Evolutionary conservation across 2,113 vertebrate species (phyloP).

Genomic region (Gobius niger): DNA sequence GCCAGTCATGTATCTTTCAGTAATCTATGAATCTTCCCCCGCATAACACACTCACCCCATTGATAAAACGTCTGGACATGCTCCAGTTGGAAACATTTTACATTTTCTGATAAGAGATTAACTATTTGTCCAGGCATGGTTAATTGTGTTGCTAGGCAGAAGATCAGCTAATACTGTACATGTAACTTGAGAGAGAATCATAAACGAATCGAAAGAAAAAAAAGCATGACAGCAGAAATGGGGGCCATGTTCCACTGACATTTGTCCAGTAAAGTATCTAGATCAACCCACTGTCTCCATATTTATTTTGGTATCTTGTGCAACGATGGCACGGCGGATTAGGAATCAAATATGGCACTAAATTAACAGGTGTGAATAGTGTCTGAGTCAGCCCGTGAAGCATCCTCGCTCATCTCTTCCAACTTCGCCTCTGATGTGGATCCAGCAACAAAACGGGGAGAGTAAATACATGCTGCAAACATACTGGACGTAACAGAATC

Average conservation of each 20-base stretch:
- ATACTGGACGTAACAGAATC: slow-evolving; percentile 64
- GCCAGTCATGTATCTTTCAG: no score
- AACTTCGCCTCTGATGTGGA: slow-evolving; percentile 57
- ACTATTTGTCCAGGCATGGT: no score
- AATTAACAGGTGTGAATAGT: slow-evolving; percentile 71
- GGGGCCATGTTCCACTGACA: slow-evolving; percentile 22
- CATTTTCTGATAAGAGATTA: no score
- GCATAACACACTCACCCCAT: no score
- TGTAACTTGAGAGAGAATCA: not conserved
- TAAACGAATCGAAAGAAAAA: not conserved
- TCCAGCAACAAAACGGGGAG: slow-evolving; percentile 62
- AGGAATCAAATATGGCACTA: slow-evolving; percentile 66
- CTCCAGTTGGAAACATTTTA: no score
- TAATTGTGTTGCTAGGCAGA: no score
- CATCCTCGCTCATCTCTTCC: slow-evolving; percentile 56
- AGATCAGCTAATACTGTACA: no score
- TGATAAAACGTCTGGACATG: no score
- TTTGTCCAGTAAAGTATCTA: slow-evolving; percentile 50
- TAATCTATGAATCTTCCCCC: no score
- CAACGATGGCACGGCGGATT: slow-evolving; percentile 63
- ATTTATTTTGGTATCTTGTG: slow-evolving; percentile 69
- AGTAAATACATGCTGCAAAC: slow-evolving; percentile 71
- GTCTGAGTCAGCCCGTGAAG: slow-evolving; percentile 55
- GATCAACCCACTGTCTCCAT: slow-evolving; percentile 41
- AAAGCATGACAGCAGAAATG: slow-evolving; percentile 14